These are phyloP conservation scores for Dasyurus viverrinus DNA, from an alignment of 2,113 vertebrate genomes.

Conservation along the genomic window DNA sequence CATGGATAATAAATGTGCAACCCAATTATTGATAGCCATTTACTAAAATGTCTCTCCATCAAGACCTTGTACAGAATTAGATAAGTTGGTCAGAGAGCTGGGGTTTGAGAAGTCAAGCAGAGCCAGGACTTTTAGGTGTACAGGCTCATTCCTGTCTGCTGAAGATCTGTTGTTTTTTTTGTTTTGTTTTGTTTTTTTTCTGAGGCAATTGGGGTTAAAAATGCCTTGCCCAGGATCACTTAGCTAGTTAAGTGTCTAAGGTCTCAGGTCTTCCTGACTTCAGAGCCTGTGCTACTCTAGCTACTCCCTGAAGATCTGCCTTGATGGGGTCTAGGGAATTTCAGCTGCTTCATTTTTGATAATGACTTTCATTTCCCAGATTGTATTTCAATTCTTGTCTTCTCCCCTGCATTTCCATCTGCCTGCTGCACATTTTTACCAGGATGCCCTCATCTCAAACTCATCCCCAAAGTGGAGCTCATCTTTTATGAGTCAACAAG, in stretches of 20 bases:
- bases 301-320: background rate
- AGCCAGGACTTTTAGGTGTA: background rate
- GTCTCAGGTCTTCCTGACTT: too few species aligned
- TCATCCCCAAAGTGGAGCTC: background rate
- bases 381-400: background rate
- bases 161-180: background rate
- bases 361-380: background rate
- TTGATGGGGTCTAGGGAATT: background rate
- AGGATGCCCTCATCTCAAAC: background rate
- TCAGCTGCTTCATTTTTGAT: background rate
- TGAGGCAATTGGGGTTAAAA: too few species aligned
- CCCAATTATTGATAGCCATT: background rate
- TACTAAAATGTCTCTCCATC: background rate
- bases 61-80: background rate
- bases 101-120: background rate
- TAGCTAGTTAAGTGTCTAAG: too few species aligned
- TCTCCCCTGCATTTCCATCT: background rate
- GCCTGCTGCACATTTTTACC: background rate
- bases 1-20: background rate
- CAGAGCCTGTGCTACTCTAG: too few species aligned
- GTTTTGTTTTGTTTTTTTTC: too few species aligned
- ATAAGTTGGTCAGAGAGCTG: background rate
- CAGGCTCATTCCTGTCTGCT: background rate
- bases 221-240: too few species aligned
- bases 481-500: background rate